Base-by-base conservation (phyloP, 2,888 invertebrate species). In the Amaurobius ferox region DNA sequence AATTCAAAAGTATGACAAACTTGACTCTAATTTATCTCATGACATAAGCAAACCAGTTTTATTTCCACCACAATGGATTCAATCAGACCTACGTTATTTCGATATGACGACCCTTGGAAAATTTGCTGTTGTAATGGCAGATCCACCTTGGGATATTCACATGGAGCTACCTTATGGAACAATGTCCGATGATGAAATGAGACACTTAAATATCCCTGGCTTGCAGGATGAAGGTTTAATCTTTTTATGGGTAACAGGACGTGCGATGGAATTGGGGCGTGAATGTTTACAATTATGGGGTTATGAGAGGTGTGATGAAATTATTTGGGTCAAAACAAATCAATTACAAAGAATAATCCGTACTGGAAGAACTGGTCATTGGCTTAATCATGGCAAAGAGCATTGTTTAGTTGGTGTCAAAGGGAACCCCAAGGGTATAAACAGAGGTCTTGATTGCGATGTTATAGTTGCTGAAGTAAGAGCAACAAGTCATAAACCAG, bases 261-360 rank as follows among this genome's bases (percentile, higher is more conserved):
- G 97, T 90, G 97, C 97, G 0, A 97, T 97, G 97, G 99, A 99
- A 91, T 92, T 99, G 26, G 98, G 98, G 0, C 93, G 98, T 44
- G 98, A 99, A 90, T 99, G 98, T 90, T 93, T 99, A 16, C 96
- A 97, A 90, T 92, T 98, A 13, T 99, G 98, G 99, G 98, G 98
- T 11, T 98, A 99, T 91, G 96, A 97, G 90, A 93, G 98, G 68
- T 97, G 98, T 1, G 98, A 99, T 91, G 99, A 99, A 91, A 94
- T 99, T 55, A 98, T 99, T 90, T 99, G 99, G 99, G 98, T 99
- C 77, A 99, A 99, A 92, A 99, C 98, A 0, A 99, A 99, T 92
- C 99, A 99, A 91, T 92, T 99, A 86, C 99, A 99, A 91, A 93
- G 98, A 86, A 98, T 99, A 90, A 99, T 99, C 90, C 93, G 98